phyloP scores from a whole-genome alignment of 2,113 vertebrate genomes.

The Dicaeum eximium region DNA sequence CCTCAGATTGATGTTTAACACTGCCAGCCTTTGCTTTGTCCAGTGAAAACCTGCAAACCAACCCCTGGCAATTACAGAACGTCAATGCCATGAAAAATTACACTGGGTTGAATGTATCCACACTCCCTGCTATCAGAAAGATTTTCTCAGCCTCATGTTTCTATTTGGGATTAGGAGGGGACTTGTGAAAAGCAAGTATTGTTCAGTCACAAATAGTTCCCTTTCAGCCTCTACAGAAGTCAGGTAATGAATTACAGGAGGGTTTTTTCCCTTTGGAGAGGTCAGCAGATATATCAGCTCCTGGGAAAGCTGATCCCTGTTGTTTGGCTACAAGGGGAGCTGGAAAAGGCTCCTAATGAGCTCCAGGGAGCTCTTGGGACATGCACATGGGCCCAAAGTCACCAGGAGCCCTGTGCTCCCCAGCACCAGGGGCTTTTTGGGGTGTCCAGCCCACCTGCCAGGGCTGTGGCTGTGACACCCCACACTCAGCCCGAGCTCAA shows the following conservation, averaged over 20 bases:
- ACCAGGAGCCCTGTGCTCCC: not conserved
- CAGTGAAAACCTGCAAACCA: not conserved
- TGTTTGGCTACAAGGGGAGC: not conserved
- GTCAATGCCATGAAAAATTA: not conserved
- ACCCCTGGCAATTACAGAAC: not conserved
- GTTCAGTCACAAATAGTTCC: slow-evolving; percentile 14
- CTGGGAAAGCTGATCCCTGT: not conserved
- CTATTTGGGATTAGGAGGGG: slow-evolving; percentile 11
- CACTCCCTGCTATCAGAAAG: not conserved
- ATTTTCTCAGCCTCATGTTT: slow-evolving; percentile 39
- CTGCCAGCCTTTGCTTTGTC: not conserved
- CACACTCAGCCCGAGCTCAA: rapidly evolving
- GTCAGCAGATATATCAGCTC: slow-evolving; percentile 18
- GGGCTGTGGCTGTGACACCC: not conserved
- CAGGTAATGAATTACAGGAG: slow-evolving; percentile 43
- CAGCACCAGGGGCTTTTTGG: not conserved
- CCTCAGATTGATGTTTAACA: not conserved
- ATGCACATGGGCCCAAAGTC: rapidly evolving
- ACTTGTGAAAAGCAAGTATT: slow-evolving; percentile 39
- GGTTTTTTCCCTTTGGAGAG: not conserved
- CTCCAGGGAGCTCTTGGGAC: not conserved
- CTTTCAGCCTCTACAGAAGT: slow-evolving; percentile 14
- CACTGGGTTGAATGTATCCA: not conserved
- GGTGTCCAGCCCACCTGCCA: rapidly evolving
- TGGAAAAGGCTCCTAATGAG: slow-evolving; percentile 8